phyloP scores from a whole-genome alignment of 2,888 invertebrate genomes.

The Archips xylosteana region DNA sequence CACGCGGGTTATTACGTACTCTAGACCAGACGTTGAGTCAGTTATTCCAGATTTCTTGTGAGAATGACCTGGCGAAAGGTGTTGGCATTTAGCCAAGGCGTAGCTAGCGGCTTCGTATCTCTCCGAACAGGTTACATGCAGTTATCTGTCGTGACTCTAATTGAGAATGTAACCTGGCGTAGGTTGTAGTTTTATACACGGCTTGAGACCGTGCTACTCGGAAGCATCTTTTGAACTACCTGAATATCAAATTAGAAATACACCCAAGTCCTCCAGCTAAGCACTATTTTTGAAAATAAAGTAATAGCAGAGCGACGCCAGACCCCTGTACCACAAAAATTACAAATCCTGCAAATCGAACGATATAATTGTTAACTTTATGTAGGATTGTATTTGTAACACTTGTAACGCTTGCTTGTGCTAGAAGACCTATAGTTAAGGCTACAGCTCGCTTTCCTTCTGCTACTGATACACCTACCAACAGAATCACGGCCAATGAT shows the following conservation, averaged over 20 bases:
- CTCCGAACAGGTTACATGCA: conserved; percentile 27
- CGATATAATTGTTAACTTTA: too few relatives aligned
- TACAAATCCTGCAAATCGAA: too few relatives aligned
- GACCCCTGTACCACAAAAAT: too few relatives aligned
- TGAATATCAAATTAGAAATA: too few relatives aligned
- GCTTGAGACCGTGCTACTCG: background rate
- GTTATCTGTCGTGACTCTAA: conserved; percentile 23
- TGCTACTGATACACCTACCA: too few relatives aligned
- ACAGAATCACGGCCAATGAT: too few relatives aligned
- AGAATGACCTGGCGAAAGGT: conserved; percentile 72
- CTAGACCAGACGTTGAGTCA: conserved; percentile 53
- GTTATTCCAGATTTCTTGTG: conserved; percentile 63
- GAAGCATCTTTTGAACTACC: background rate
- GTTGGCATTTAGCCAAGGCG: conserved; percentile 61
- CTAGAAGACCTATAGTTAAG: too few relatives aligned
- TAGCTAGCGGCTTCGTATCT: conserved; percentile 30
- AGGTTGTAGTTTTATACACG: conserved; percentile 4
- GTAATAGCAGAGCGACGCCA: too few relatives aligned
- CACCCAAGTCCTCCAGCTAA: background rate
- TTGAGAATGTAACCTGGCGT: conserved; percentile 16
- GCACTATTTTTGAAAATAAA: background rate
- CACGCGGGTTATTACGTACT: conserved; percentile 48
- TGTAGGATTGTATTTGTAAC: too few relatives aligned
- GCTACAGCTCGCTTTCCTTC: too few relatives aligned
- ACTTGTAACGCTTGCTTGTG: too few relatives aligned